Percentiles rank a stretch among this genome's conserved stretches.
These are phyloP conservation scores for Leptinotarsa lineolata DNA, from an alignment of 1,140 invertebrate genomes.

Conservation along the genomic window DNA sequence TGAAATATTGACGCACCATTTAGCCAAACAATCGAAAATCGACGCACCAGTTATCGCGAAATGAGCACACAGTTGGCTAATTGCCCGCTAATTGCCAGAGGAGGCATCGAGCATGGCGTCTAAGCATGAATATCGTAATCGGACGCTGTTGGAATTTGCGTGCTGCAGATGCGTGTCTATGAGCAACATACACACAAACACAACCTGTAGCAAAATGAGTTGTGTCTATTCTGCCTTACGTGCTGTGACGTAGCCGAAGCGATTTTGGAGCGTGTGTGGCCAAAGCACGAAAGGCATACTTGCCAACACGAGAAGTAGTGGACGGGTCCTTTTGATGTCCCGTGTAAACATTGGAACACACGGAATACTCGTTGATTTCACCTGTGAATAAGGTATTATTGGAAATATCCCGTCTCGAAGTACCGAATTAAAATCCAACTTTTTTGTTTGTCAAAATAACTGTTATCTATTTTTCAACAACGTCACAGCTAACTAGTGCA, in stretches of 20 bases:
- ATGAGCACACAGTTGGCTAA: conserved; percentile 24
- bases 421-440: no score
- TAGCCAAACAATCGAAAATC: conserved; percentile 15
- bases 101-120: not conserved
- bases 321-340: no score
- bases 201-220: no score
- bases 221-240: not conserved
- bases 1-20: conserved; percentile 9
- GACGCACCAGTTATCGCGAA: conserved; percentile 24
- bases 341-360: no score
- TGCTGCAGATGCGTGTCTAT: not conserved
- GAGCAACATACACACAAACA: not conserved
- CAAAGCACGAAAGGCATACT: not conserved
- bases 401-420: no score
- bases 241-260: not conserved
- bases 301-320: not conserved
- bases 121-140: conserved; percentile 12
- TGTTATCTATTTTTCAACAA: no score
- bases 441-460: no score
- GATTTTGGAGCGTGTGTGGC: not conserved
- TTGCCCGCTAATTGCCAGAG: conserved; percentile 11
- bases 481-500: no score
- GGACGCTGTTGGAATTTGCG: conserved; percentile 8
- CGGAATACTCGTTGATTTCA: no score
- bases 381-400: no score